Evolutionary conservation across 2,113 vertebrate species (phyloP).

Genomic region (Urocolius indicus): DNA sequence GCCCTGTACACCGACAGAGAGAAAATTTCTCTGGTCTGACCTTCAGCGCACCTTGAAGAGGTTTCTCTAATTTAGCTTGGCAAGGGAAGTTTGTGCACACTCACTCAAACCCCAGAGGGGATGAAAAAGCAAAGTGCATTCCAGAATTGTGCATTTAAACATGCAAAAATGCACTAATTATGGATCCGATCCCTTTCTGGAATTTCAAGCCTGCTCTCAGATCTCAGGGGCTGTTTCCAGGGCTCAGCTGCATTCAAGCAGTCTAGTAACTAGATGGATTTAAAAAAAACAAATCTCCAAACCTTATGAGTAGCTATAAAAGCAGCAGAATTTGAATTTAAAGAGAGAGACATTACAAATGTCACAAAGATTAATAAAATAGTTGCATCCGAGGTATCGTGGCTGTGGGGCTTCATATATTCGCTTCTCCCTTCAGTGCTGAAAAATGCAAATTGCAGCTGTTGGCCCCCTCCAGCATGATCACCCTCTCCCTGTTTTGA

Average conservation of each 20-base stretch:
- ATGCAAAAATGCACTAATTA: conserved; percentile 2
- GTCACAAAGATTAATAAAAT: conserved; percentile 68
- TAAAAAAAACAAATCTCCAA: background rate
- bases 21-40: conserved; percentile 2
- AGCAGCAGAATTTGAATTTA: conserved; percentile 52
- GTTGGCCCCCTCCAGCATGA: conserved; percentile 41
- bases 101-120: background rate
- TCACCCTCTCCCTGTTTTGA: conserved; percentile 61
- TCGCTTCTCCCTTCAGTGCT: background rate
- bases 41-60: conserved; percentile 39
- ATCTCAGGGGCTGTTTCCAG: conserved; percentile 15
- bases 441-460: conserved; percentile 62
- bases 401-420: conserved; percentile 43
- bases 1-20: background rate
- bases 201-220: conserved; percentile 10
- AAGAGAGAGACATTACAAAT: conserved; percentile 40
- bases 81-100: background rate
- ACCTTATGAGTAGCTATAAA: conserved; percentile 42
- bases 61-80: background rate
- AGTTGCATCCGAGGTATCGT: conserved; percentile 40
- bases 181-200: background rate
- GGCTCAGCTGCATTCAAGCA: conserved; percentile 59
- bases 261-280: conserved; percentile 31
- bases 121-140: background rate
- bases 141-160: background rate